Percentiles rank a stretch among this genome's conserved stretches.
Conservation (phyloP, 2,888 invertebrate genomes). For the Phytoseiulus persimilis region DNA sequence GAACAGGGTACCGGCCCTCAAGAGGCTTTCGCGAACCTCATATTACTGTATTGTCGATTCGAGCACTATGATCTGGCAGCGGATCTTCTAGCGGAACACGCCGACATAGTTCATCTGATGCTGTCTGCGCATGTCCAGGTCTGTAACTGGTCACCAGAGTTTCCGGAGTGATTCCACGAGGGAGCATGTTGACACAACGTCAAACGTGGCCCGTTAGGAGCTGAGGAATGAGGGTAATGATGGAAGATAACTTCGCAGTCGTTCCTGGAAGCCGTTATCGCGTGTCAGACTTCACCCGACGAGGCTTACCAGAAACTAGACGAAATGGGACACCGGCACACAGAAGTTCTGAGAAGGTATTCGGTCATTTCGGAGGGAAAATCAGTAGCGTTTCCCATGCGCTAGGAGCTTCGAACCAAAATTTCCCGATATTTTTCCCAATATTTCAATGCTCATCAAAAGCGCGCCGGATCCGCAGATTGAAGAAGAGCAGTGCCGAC, state of each 20-base stretch:
- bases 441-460: no score
- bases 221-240: neutral
- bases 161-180: no score
- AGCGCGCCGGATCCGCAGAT: conserved; percentile 65
- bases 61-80: conserved; percentile 96
- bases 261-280: conserved; percentile 90
- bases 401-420: no score
- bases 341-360: conserved; percentile 64
- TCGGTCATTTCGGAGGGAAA: neutral
- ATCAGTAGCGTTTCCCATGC: no score
- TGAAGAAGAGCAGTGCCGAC: conserved; percentile 80
- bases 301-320: conserved; percentile 93
- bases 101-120: conserved; percentile 70
- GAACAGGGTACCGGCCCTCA: conserved; percentile 94
- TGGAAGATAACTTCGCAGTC: conserved; percentile 63
- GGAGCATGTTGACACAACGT: no score
- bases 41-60: conserved; percentile 89
- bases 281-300: conserved; percentile 89
- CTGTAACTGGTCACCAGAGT: neutral
- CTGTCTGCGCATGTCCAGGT: conserved; percentile 40
- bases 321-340: conserved; percentile 79
- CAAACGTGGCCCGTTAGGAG: neutral
- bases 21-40: conserved; percentile 90
- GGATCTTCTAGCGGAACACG: conserved; percentile 93
- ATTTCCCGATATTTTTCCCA: no score